Evolutionary conservation across 1,140 invertebrate species (phyloP), one percentile per base, ranked within the genome.

Genomic region (Drosophila sturtevanti): DNA sequence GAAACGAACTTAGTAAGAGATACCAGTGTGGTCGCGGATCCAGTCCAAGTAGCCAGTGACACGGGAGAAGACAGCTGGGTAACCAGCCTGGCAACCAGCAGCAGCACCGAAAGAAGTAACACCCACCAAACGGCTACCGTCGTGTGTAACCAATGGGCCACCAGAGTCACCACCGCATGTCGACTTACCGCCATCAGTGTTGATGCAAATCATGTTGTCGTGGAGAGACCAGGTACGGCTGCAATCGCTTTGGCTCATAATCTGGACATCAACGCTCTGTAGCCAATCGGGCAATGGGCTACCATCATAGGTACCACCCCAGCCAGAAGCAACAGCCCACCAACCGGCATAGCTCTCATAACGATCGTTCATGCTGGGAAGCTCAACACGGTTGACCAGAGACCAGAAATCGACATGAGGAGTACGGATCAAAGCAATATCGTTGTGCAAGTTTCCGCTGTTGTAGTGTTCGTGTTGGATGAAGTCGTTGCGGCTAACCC

Each of bases 151-250:
- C 65, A 94, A 72, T 9, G 93, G 92, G 31, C 94, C 94, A 56
- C 94, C 94, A 64, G 93, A 94, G 91, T 94, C 94, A 66, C 94
- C 94, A 48, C 84, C 72, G 73, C 90, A 91, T 14, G 90, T 91
- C 5, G 90, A 91, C 56, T 65, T 80, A 21, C 80, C 86, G 1
- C 68, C 59, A 4, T 70, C 60, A 18, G 82, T 84, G n/a, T 73
- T 52, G 51, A 85, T 76, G 73, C 89, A 91, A 65, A 91, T 66
- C 41, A 73, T 89, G 51, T 80, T 61, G 24, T 72, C 68, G 63
- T 54, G 34, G 14, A 79, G 55, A 4, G 27, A 55, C 72, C 72
- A 61, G 16, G 7, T 34, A 16, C 51, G 41, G 59, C 70, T 72
- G 34, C 75, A 85, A 9, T 72, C 71, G 0, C 12, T 4, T 0